These are phyloP conservation scores for Zoroaster sp. DNA, from an alignment of 53 echinoderm and acorn worm genomes.

Conservation along the genomic window DNA sequence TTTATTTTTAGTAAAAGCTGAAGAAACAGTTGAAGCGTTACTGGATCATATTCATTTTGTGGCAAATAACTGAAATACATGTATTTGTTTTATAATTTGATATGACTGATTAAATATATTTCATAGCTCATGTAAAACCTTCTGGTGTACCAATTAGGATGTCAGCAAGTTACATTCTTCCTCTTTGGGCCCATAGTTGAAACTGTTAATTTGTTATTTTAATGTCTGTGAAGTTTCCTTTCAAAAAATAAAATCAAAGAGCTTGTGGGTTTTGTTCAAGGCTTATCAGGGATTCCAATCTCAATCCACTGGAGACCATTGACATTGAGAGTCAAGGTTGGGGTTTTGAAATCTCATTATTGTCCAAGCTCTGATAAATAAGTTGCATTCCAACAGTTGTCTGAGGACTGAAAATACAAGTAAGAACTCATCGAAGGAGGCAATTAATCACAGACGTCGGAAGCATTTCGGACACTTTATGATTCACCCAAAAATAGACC, in stretches of 20 bases:
- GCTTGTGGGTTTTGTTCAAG: not conserved
- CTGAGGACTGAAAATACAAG: not conserved
- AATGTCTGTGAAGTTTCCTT: not conserved
- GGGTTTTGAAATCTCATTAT: not conserved
- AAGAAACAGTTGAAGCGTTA: too few relatives aligned
- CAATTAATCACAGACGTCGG: constrained; percentile 38
- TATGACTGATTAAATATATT: too few relatives aligned
- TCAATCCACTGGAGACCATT: not conserved
- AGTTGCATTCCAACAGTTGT: constrained; percentile 47
- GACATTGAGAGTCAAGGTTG: not conserved
- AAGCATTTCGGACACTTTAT: constrained; percentile 33
- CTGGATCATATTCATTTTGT: too few relatives aligned
- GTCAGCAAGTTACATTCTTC: not conserved
- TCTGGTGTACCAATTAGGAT: not conserved
- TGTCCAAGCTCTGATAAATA: not conserved
- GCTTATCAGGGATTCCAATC: not conserved
- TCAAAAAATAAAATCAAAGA: not conserved
- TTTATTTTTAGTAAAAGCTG: too few relatives aligned
- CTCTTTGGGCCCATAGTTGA: not conserved
- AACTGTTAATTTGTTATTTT: not conserved
- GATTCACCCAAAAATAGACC: constrained; percentile 48
- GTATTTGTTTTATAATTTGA: too few relatives aligned
- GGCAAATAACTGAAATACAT: too few relatives aligned
- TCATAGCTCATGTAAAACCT: too few relatives aligned
- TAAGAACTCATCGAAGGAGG: not conserved